These are phyloP conservation scores for Dreissena polymorpha DNA, from an alignment of 1,140 invertebrate species.

Conservation along the genomic window DNA sequence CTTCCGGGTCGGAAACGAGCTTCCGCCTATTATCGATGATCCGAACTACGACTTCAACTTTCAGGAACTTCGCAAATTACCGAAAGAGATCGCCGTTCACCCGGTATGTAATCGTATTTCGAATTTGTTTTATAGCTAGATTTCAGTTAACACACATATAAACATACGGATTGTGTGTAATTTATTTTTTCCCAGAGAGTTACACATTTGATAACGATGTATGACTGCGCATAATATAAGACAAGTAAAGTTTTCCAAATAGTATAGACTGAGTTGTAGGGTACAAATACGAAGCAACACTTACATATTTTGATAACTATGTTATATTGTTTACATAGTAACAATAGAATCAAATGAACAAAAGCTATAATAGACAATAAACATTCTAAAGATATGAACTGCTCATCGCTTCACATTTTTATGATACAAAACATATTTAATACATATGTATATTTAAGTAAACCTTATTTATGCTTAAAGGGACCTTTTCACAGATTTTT, in stretches of 20 bases:
- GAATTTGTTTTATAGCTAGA: background rate
- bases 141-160: background rate
- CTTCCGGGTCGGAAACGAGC: conserved; percentile 60
- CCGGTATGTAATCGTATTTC: conserved; percentile 26
- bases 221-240: background rate
- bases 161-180: background rate
- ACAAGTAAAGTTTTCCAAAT: background rate
- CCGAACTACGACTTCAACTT: conserved; percentile 65
- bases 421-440: too few relatives aligned
- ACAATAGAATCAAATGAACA: too few relatives aligned
- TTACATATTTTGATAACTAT: too few relatives aligned
- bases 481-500: too few relatives aligned
- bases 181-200: background rate
- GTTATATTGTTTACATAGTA: too few relatives aligned
- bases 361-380: too few relatives aligned
- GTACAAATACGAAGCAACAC: background rate
- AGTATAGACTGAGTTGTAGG: background rate
- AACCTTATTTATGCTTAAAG: background rate
- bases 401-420: too few relatives aligned
- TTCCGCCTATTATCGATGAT: conserved; percentile 56
- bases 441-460: too few relatives aligned
- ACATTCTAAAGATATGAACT: too few relatives aligned
- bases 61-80: conserved; percentile 54
- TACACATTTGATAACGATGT: too few relatives aligned
- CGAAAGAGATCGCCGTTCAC: conserved; percentile 52